phyloP scores from a whole-genome alignment of 1,140 invertebrate species.

The Drosophila triauraria region DNA sequence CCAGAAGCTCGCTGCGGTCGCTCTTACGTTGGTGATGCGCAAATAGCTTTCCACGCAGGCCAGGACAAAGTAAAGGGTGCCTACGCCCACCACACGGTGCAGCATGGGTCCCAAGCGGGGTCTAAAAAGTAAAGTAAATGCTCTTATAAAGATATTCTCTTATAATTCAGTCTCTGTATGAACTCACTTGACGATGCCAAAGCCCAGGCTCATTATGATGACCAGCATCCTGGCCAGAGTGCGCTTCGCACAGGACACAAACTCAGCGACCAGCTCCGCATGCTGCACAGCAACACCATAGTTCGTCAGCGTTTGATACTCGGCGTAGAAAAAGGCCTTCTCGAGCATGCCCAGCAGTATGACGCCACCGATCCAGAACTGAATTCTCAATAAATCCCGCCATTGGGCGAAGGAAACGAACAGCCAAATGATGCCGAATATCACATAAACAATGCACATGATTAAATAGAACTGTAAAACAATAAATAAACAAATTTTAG shows the following conservation, averaged over 20 bases:
- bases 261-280: constrained; percentile 92
- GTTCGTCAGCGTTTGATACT: constrained; percentile 93
- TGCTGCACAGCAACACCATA: constrained; percentile 89
- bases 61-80: constrained; percentile 92
- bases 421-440: constrained; percentile 94
- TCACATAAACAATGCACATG: constrained; percentile 95
- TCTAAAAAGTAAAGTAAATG: constrained; percentile 84
- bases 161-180: no score
- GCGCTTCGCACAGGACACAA: constrained; percentile 93
- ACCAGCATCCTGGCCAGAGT: constrained; percentile 96
- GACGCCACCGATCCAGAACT: constrained; percentile 97
- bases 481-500: constrained; percentile 5
- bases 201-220: constrained; percentile 96
- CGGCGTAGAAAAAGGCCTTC: constrained; percentile 95
- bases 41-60: constrained; percentile 94
- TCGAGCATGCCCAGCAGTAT: constrained; percentile 94
- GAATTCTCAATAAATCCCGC: constrained; percentile 95
- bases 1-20: constrained; percentile 88
- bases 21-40: constrained; percentile 90
- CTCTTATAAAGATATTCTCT: neutral
- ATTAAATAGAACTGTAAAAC: constrained; percentile 92
- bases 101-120: constrained; percentile 94
- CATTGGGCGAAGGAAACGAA: constrained; percentile 93
- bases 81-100: constrained; percentile 93
- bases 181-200: constrained; percentile 96